phyloP scores from a whole-genome alignment of 2,113 vertebrate genomes.

The Oplegnathus fasciatus region DNA sequence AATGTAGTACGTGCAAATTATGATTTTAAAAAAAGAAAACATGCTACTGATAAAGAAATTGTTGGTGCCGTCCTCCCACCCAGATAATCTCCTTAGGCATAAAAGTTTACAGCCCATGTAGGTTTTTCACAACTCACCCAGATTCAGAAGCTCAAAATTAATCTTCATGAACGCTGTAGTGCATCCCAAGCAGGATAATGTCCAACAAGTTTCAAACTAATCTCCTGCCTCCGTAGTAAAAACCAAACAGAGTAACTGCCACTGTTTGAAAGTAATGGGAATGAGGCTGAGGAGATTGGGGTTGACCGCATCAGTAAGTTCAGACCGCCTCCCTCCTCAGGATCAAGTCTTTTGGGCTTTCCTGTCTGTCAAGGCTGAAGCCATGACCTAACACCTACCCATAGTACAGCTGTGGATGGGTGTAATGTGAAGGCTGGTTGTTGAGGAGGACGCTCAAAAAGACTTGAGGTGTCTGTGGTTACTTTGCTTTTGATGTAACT shows the following conservation, averaged over 20 bases:
- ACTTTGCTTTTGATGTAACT: slow-evolving; percentile 10
- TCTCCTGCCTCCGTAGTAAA: slow-evolving; percentile 40
- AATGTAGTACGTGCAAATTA: background rate
- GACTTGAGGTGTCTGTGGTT: background rate
- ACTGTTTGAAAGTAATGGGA: slow-evolving; percentile 24
- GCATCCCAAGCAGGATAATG: slow-evolving; percentile 8
- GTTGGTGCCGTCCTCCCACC: background rate
- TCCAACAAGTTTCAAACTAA: slow-evolving; percentile 27
- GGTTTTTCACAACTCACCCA: slow-evolving; percentile 58
- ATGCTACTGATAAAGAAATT: background rate
- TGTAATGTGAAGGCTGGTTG: slow-evolving; percentile 14
- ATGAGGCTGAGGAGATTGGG: slow-evolving; percentile 9
- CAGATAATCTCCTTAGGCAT: too few relatives aligned
- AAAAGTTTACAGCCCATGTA: background rate
- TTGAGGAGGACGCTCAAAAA: slow-evolving; percentile 7
- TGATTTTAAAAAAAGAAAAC: background rate
- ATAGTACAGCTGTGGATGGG: background rate
- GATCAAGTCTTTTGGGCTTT: slow-evolving; percentile 23
- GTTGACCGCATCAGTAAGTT: slow-evolving; percentile 9
- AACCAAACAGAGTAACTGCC: slow-evolving; percentile 37
- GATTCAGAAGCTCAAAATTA: background rate
- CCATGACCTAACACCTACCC: background rate
- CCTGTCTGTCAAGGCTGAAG: slow-evolving; percentile 3
- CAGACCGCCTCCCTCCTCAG: slow-evolving; percentile 49
- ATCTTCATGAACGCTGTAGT: slow-evolving; percentile 14